These are phyloP conservation scores for silkworm (Bombyx mori) DNA, from an alignment of 1,140 invertebrate species.

Conservation along the genomic window ASM3026992v2 NC_085129.1:10800001-10800500, in stretches of 20 bases:
- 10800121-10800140: constrained; percentile 48
- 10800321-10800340: no score
- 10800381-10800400: no score
- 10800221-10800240: constrained; percentile 19
- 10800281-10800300: neutral
- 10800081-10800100: constrained; percentile 31
- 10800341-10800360: no score
- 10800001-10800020: constrained; percentile 3
- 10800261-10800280: constrained; percentile 5
- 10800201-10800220: constrained; percentile 21
- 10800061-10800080: constrained; percentile 28
- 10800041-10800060: constrained; percentile 46
- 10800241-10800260: constrained; percentile 3
- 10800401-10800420: no score
- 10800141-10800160: constrained; percentile 39
- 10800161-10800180: constrained; percentile 37
- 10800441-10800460: no score
- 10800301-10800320: constrained; percentile 6
- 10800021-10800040: constrained; percentile 25
- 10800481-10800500: no score
- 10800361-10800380: no score
- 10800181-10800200: constrained; percentile 26
- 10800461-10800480: no score
- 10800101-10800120: constrained; percentile 32
- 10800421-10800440: no score